These are phyloP conservation scores for Agonopterix alstromeriana DNA, from an alignment of 2,888 invertebrate genomes.

Conservation along the genomic window DNA sequence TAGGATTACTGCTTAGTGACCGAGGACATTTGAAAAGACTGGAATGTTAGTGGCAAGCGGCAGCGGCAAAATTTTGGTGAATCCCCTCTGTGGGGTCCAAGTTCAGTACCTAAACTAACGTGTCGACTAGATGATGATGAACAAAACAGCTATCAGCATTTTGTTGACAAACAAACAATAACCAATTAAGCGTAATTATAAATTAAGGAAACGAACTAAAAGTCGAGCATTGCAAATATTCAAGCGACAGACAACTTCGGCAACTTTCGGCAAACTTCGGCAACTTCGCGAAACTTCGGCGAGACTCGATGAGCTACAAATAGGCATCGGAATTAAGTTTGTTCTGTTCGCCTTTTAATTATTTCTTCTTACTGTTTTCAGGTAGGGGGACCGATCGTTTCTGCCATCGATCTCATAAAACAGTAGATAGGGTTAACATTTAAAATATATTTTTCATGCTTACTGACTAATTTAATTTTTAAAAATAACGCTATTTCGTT, in stretches of 20 bases:
- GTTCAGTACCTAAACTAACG: too few species aligned
- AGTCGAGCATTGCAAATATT: slow-evolving; percentile 59
- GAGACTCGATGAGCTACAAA: slow-evolving; percentile 67
- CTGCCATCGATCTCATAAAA: background rate
- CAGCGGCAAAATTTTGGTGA: too few species aligned
- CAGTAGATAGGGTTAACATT: too few species aligned
- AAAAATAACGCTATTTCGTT: too few species aligned
- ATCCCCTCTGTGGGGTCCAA: too few species aligned
- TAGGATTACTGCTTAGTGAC: too few species aligned
- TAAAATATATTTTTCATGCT: too few species aligned
- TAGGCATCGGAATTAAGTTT: slow-evolving; percentile 72
- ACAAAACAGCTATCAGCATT: background rate
- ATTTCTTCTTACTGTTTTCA: slow-evolving; percentile 52
- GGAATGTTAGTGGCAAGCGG: too few species aligned
- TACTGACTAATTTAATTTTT: too few species aligned
- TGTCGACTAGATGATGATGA: too few species aligned
- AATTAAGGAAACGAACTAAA: slow-evolving; percentile 58
- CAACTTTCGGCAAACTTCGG: slow-evolving; percentile 42
- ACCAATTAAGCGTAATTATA: slow-evolving; percentile 66
- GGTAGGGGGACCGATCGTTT: slow-evolving; percentile 45
- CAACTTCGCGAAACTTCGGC: slow-evolving; percentile 33
- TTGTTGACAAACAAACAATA: slow-evolving; percentile 7
- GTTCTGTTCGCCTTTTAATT: slow-evolving; percentile 73
- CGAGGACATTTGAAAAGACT: too few species aligned
- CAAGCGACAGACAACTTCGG: slow-evolving; percentile 36